These are phyloP conservation scores for Crenichthys baileyi DNA, from an alignment of 2,797 vertebrate species.

Conservation along the genomic window DNA sequence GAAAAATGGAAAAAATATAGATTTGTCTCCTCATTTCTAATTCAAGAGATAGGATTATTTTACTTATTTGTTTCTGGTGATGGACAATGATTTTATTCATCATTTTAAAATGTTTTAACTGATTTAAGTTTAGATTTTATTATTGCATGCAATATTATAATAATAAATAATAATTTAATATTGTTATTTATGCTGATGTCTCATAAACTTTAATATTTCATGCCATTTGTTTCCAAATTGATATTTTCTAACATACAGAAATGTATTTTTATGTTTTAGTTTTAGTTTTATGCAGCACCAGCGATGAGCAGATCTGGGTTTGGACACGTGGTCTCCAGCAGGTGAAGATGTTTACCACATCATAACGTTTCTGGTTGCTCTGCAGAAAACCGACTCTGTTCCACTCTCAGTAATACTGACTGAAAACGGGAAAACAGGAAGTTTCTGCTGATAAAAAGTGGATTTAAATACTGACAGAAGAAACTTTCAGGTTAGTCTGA, in stretches of 20 bases:
- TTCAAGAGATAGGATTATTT: neutral
- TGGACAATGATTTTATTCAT: neutral
- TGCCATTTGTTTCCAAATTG: no score
- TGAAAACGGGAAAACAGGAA: no score
- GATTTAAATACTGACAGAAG: neutral
- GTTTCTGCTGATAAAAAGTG: no score
- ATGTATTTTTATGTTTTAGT: neutral
- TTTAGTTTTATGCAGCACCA: no score
- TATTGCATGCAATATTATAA: no score
- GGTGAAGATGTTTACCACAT: neutral
- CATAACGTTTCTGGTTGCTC: neutral
- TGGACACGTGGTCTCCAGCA: neutral
- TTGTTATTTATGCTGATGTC: neutral
- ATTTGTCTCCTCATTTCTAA: no score
- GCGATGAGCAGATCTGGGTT: neutral
- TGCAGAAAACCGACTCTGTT: neutral
- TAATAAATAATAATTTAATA: no score
- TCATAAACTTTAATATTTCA: neutral
- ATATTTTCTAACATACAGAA: no score
- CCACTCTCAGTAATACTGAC: conserved; percentile 6
- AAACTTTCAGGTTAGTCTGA: neutral
- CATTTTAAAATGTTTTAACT: neutral
- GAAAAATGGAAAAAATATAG: no score
- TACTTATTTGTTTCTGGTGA: neutral
- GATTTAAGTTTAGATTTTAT: neutral